Evolutionary conservation across 2,888 invertebrate genomes (phyloP), one percentile per base, ranked within the genome.

Genomic region (Philonicus albiceps): DNA sequence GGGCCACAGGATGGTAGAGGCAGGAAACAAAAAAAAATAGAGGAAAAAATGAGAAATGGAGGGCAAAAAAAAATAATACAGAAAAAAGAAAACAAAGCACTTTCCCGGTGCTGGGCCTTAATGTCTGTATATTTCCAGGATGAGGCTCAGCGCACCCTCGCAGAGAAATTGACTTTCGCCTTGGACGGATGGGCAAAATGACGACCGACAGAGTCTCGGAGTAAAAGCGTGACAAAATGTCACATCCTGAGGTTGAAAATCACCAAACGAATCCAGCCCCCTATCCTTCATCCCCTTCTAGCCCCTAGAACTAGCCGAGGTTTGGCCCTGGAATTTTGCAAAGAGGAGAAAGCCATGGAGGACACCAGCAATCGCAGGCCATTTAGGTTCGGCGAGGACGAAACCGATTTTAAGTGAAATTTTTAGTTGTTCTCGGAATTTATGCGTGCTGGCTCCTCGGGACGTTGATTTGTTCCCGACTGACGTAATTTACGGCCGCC

Each of bases 401-500:
- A 22, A 73, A 22, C 2, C 64, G 64, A 64, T 64, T 64, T 64
- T 64, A 86, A 87, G 87, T 87, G 87, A 86, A 87, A 85, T 87
- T 85, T 74, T 85, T 78, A 73, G 86, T 75, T 86, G 85, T 86
- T 87, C 80, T 75, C 55, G 55, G 83, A 85, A 87, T 87, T 87
- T 87, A 87, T 85, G 85, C 53, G 80, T 87, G 73, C 73, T 81
- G 43, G 81, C 87, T 85, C 81, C 80, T 85, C 85, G 85, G 73
- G 64, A 87, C 43, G 85, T 85, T 87, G 87, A 87, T 87, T 87
- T 87, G 85, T 85, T 85, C 85, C 49, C 78, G 80, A 34, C 78
- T 87, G 87, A 87, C 85, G 80, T 87, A 87, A 87, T 87, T 87
- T 87, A 87, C 80, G 87, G 81, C 86, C 11, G 22, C 85, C 87